Conservation (phyloP, 2,888 invertebrate species). For the Tenthredo notha region DNA sequence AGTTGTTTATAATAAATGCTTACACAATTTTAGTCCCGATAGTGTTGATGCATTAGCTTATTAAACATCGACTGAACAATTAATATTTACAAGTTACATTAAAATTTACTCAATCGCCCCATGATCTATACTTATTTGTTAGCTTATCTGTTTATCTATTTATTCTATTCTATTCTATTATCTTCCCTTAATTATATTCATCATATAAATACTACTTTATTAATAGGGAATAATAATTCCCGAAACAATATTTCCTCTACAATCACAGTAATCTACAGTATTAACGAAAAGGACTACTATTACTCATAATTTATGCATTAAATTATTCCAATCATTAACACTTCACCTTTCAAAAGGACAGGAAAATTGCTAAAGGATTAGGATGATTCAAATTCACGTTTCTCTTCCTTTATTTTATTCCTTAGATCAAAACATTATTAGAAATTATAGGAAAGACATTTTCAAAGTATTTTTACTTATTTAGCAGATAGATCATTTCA, state of each 20-base stretch:
- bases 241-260: background rate
- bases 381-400: no score
- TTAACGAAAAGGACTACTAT: background rate
- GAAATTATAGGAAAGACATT: background rate
- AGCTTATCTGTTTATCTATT: background rate
- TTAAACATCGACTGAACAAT: constrained; percentile 28
- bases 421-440: background rate
- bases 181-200: background rate
- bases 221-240: background rate
- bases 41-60: background rate
- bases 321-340: background rate
- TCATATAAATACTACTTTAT: constrained; percentile 24
- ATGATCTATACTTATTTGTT: background rate
- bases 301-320: background rate
- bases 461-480: background rate
- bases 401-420: background rate
- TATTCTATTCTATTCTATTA: background rate
- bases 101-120: background rate
- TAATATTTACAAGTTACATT: constrained; percentile 19
- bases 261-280: background rate
- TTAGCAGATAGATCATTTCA: background rate
- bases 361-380: no score
- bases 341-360: no score
- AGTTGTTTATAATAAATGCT: background rate
- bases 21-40: background rate